Evolutionary conservation across 1,140 invertebrate genomes (phyloP), one percentile per base, ranked within the genome.

Genomic region (Ceratosolen fusciceps): DNA sequence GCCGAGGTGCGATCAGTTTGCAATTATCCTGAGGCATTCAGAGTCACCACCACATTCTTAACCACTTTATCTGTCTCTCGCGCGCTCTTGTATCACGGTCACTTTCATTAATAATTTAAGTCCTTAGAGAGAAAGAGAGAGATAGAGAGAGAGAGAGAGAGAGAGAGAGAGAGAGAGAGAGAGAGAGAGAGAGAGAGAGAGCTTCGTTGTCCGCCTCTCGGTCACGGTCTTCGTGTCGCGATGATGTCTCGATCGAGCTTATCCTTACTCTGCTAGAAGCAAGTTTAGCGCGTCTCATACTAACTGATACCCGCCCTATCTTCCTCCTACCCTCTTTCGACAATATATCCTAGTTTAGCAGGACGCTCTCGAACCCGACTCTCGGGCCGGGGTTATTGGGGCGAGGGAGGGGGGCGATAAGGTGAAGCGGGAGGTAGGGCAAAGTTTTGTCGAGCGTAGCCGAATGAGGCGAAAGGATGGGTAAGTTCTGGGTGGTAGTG

Each of bases 81-180:
- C 60, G 39, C 39, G 37, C 56, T 37, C 8, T 34, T 9, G 56
- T 58, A 74, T 58, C 37, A 43, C 14, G 43, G 29, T n/a, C 31
- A 21, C 60, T 49, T 26, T 65, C 31, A 54, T 76, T 76, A 76
- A 76, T 76, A 76, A 76, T 54, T 29, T 26, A 67, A 76, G 31
- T n/a, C 31, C 54, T 54, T 73, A 56, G 31, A 7, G 60, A 49
- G n/a, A 52, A 47, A 1, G 4, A n/a, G n/a, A n/a, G n/a, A n/a
- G n/a, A n/a, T n/a, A n/a, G n/a, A n/a, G n/a, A n/a, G n/a, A n/a
- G n/a, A n/a, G n/a, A n/a, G n/a, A n/a, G n/a, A n/a, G n/a, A n/a
- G n/a, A n/a, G n/a, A n/a, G n/a, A n/a, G n/a, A n/a, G n/a, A n/a
- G n/a, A n/a, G n/a, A n/a, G n/a, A n/a, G n/a, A n/a, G n/a, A n/a